phyloP scores from a whole-genome alignment of 2,113 vertebrate genomes.

The Budorcas taxicolor region DNA sequence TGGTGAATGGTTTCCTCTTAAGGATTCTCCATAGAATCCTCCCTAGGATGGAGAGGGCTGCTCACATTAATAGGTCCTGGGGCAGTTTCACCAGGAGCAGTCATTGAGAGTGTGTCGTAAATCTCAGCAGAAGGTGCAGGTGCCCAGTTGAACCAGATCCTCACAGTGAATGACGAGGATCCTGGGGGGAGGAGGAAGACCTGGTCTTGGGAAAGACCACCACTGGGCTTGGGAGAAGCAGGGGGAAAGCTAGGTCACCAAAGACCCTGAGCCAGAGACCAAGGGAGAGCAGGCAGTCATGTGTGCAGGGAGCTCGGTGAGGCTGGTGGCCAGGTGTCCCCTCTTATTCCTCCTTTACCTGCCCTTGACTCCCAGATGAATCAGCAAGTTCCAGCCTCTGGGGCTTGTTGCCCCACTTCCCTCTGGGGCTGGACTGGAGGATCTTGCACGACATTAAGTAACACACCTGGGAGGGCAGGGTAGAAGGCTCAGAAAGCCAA shows the following conservation, averaged over 20 bases:
- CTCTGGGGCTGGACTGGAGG: background rate
- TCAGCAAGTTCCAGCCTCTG: slow-evolving; percentile 36
- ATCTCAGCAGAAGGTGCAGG: background rate
- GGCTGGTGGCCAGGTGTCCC: background rate
- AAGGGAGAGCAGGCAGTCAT: background rate
- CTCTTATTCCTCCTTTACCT: slow-evolving; percentile 28
- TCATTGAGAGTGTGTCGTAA: fast-evolving
- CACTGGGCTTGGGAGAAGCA: background rate
- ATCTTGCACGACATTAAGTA: background rate
- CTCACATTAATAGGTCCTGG: fast-evolving
- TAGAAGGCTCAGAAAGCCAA: background rate
- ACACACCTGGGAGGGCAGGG: background rate
- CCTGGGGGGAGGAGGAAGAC: no score
- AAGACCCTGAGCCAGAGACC: background rate
- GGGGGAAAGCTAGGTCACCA: background rate
- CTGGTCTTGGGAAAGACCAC: background rate
- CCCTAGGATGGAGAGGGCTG: background rate
- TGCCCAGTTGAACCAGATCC: background rate
- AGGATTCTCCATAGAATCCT: background rate
- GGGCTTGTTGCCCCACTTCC: background rate
- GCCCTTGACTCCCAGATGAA: slow-evolving; percentile 52
- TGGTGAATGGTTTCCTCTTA: background rate
- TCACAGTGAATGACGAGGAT: background rate
- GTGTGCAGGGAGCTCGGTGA: background rate
- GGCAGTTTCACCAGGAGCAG: background rate